phyloP scores from a whole-genome alignment of 1,140 invertebrate genomes.

The Aphelenchoides fujianensis region DNA sequence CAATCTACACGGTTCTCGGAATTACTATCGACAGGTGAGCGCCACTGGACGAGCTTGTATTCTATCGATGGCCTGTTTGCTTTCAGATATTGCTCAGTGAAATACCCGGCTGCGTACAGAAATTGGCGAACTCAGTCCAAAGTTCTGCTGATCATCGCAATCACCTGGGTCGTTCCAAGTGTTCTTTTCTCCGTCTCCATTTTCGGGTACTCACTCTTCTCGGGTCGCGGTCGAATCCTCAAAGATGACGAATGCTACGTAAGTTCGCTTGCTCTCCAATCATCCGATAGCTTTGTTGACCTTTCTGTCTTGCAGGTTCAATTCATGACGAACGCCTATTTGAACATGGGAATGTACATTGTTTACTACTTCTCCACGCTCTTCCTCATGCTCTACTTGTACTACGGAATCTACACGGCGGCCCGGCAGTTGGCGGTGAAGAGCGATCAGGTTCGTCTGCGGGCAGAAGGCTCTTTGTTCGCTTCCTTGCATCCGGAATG shows the following conservation, averaged over 20 bases:
- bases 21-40: constrained; percentile 86
- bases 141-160: constrained; percentile 77
- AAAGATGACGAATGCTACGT: constrained; percentile 86
- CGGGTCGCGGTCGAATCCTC: constrained; percentile 79
- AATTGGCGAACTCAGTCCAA: constrained; percentile 91
- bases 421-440: constrained; percentile 97
- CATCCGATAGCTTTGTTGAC: background rate
- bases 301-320: constrained; percentile 65
- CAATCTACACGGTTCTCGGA: constrained; percentile 95
- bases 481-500: no score
- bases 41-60: no score
- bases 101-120: constrained; percentile 93
- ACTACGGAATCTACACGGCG: constrained; percentile 95
- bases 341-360: constrained; percentile 62
- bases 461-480: background rate
- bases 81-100: constrained; percentile 85
- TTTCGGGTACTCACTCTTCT: constrained; percentile 97
- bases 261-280: background rate
- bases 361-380: constrained; percentile 96
- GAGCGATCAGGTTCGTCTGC: constrained; percentile 70
- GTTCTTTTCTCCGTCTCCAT: constrained; percentile 95
- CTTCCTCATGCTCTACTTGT: constrained; percentile 85
- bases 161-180: constrained; percentile 87
- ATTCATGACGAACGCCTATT: constrained; percentile 87
- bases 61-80: background rate